These are phyloP conservation scores for Chloropsis cyanopogon DNA, from an alignment of 2,113 vertebrate species.

Conservation along the genomic window DNA sequence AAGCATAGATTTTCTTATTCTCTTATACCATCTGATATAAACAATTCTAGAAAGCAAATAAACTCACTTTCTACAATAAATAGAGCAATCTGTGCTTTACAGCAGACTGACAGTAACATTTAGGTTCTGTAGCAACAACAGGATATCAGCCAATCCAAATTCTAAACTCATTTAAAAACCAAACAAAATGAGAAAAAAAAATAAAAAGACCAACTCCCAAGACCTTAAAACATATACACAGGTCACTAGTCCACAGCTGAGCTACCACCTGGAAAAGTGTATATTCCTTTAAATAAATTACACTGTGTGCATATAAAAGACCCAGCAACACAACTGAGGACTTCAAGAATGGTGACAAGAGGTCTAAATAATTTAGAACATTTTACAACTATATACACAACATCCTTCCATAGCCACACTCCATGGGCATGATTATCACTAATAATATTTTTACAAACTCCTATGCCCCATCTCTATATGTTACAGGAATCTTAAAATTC, in stretches of 20 bases:
- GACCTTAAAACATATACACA: slow-evolving; percentile 72
- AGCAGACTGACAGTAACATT: slow-evolving; percentile 75
- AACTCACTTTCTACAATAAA: slow-evolving; percentile 91
- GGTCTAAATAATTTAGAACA: slow-evolving; percentile 83
- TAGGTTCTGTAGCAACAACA: slow-evolving; percentile 73
- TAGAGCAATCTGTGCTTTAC: slow-evolving; percentile 84
- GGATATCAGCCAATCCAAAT: slow-evolving; percentile 66
- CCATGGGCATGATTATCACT: slow-evolving; percentile 53
- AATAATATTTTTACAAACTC: slow-evolving; percentile 64
- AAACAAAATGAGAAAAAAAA: not conserved
- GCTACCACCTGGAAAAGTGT: slow-evolving; percentile 64
- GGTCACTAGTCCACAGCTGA: slow-evolving; percentile 79
- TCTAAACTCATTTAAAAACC: slow-evolving; percentile 71
- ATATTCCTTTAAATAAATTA: slow-evolving; percentile 85
- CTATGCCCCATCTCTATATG: slow-evolving; percentile 44
- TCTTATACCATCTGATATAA: slow-evolving; percentile 88
- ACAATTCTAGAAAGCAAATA: slow-evolving; percentile 86
- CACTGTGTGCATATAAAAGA: slow-evolving; percentile 85
- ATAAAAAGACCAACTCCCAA: not conserved
- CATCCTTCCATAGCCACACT: slow-evolving; percentile 63
- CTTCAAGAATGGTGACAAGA: slow-evolving; percentile 77
- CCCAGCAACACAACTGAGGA: slow-evolving; percentile 77
- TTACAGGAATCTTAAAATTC: slow-evolving; percentile 65
- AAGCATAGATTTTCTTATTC: slow-evolving; percentile 88
- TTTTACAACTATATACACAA: slow-evolving; percentile 85